Evolutionary conservation across 2,888 invertebrate genomes (phyloP).

Genomic region (Homarus gammarus): DNA sequence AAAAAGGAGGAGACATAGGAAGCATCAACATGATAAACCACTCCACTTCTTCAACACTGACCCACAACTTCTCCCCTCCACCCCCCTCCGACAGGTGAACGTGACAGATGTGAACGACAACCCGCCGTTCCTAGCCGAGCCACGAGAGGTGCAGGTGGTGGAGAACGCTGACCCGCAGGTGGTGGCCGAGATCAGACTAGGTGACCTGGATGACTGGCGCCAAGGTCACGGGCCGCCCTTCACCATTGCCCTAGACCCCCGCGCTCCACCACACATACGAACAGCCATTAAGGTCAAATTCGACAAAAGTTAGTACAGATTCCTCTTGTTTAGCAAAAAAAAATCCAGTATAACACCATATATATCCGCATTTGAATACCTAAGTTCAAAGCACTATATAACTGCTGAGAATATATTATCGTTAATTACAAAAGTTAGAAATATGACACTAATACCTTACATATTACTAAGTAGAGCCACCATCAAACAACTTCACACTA

Average conservation of each 20-base stretch:
- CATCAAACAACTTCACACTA: no score
- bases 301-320: slow-evolving; percentile 57
- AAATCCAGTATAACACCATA: no score
- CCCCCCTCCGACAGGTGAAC: slow-evolving; percentile 35
- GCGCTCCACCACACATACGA: slow-evolving; percentile 52
- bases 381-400: slow-evolving; percentile 14
- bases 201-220: slow-evolving; percentile 72
- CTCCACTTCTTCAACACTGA: no score
- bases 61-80: no score
- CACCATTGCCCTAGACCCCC: slow-evolving; percentile 59
- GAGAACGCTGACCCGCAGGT: slow-evolving; percentile 42
- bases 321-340: no score
- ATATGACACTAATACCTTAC: no score
- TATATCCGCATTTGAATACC: background rate
- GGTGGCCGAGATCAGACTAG: slow-evolving; percentile 55
- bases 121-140: slow-evolving; percentile 56
- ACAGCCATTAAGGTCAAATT: slow-evolving; percentile 43
- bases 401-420: no score
- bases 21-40: no score
- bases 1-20: no score
- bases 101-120: slow-evolving; percentile 72
- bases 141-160: slow-evolving; percentile 41
- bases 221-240: slow-evolving; percentile 71
- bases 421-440: no score
- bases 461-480: no score